A percentile compares a stretch with the other conserved stretches of the same genome.
Evolutionary conservation across 1,140 invertebrate genomes (phyloP).

Genomic region (Drosophila punjabiensis): DNA sequence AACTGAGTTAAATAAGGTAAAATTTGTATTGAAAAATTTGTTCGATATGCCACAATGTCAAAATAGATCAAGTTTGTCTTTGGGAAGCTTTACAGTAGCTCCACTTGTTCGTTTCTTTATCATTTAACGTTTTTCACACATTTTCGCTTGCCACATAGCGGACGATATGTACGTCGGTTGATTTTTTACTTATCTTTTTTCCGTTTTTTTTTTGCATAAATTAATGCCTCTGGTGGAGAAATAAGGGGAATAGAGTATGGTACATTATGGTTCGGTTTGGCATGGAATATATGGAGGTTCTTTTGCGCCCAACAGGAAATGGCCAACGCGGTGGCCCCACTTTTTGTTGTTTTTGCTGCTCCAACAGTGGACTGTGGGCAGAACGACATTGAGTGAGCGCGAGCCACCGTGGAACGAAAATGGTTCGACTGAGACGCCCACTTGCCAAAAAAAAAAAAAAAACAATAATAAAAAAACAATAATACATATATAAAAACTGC

Average conservation of each 20-base stretch:
- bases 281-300: constrained; percentile 17
- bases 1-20: too few relatives aligned
- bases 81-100: constrained; percentile 1
- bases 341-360: constrained; percentile 21
- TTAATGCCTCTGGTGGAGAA: constrained; percentile 39
- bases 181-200: constrained; percentile 32
- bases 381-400: constrained; percentile 38
- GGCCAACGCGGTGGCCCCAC: constrained; percentile 42
- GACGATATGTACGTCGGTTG: constrained; percentile 27
- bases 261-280: constrained; percentile 12
- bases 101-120: constrained; percentile 55
- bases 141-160: constrained; percentile 40
- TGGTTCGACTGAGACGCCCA: constrained; percentile 50
- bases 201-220: constrained; percentile 48
- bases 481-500: constrained; percentile 5
- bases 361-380: constrained; percentile 35
- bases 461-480: too few relatives aligned
- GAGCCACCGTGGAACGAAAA: constrained; percentile 38
- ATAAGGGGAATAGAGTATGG: constrained; percentile 10
- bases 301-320: constrained; percentile 71
- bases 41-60: too few relatives aligned
- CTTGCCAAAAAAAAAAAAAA: constrained; percentile 18
- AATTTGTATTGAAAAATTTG: too few relatives aligned
- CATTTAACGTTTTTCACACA: constrained; percentile 74
- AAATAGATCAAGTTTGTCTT: neutral